phyloP scores from a whole-genome alignment of 2,888 invertebrate species.

The Limnephilus marmoratus region DNA sequence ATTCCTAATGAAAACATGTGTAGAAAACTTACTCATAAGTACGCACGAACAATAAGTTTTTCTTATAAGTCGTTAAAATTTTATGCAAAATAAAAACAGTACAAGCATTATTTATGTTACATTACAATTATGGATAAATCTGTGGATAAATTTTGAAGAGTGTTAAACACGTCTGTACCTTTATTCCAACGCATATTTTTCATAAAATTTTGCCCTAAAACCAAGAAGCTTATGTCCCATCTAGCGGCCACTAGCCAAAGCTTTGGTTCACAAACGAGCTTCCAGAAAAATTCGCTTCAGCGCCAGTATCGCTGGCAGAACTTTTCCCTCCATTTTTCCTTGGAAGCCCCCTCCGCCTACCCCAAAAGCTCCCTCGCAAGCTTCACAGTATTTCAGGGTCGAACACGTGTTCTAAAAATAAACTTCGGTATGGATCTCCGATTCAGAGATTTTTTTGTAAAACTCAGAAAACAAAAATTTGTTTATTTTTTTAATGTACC shows the following conservation, averaged over 20 bases:
- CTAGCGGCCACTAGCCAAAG: constrained; percentile 63
- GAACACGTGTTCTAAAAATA: constrained; percentile 65
- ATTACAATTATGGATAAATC: no score
- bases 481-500: not conserved
- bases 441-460: constrained; percentile 28
- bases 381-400: constrained; percentile 62
- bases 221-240: constrained; percentile 40
- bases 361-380: not conserved
- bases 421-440: constrained; percentile 59
- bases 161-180: not conserved
- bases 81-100: not conserved
- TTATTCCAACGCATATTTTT: not conserved
- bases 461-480: not conserved
- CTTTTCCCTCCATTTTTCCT: constrained; percentile 49
- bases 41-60: not conserved
- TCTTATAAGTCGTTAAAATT: not conserved
- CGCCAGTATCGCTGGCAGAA: constrained; percentile 17
- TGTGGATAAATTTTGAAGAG: not conserved
- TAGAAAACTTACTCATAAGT: not conserved
- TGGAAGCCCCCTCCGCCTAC: constrained; percentile 19
- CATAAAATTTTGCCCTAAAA: not conserved
- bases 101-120: not conserved
- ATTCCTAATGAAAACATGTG: not conserved
- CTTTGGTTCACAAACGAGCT: constrained; percentile 1
- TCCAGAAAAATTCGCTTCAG: constrained; percentile 15